Evolutionary conservation across 2,797 vertebrate genomes (phyloP).

Genomic region (Phataginus tetradactyla): DNA sequence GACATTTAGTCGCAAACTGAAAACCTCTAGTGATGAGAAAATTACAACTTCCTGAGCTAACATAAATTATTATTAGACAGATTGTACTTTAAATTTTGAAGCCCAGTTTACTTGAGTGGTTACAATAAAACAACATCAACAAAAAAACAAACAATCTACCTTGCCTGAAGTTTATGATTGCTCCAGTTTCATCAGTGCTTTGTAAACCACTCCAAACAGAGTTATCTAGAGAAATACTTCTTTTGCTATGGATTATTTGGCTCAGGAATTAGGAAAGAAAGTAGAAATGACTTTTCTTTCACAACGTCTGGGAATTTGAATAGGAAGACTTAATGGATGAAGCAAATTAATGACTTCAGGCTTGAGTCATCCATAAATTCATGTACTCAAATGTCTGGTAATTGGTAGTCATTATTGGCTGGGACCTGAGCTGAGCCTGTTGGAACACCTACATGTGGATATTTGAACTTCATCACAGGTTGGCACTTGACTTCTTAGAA

Average conservation of each 20-base stretch:
- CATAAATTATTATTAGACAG: background rate
- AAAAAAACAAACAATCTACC: background rate
- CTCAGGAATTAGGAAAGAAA: background rate
- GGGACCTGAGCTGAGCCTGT: background rate
- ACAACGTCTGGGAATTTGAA: background rate
- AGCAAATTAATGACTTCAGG: background rate
- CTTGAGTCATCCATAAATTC: background rate
- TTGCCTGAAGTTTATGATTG: background rate
- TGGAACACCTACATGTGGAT: background rate
- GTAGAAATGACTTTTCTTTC: background rate
- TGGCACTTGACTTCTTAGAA: background rate
- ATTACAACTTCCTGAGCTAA: background rate
- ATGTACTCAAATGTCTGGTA: background rate
- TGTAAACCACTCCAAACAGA: background rate
- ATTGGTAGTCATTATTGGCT: background rate
- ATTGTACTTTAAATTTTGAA: slow-evolving; percentile 21
- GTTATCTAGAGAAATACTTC: background rate
- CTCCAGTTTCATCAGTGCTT: background rate
- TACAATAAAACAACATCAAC: background rate
- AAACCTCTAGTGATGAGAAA: background rate
- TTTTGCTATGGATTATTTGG: background rate
- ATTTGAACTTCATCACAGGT: background rate
- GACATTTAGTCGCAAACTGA: background rate
- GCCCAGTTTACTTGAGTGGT: background rate
- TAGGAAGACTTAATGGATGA: background rate